These are phyloP conservation scores for Noctua janthe DNA, from an alignment of 2,888 invertebrate genomes.

Conservation along the genomic window DNA sequence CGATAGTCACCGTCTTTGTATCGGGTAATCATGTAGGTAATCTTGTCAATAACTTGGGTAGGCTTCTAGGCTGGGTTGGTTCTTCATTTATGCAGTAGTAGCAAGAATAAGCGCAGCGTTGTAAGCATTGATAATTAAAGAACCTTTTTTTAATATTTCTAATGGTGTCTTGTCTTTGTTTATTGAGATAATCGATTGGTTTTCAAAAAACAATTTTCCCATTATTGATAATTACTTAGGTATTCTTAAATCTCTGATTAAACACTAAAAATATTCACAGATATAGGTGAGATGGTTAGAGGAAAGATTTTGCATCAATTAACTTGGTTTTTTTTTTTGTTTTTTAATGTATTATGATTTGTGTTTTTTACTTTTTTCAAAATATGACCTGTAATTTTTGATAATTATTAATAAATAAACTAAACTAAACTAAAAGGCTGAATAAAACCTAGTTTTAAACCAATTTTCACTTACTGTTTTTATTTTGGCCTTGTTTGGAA, in stretches of 20 bases:
- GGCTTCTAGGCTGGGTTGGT: not conserved
- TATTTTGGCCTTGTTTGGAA: not conserved
- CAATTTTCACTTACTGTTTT: not conserved
- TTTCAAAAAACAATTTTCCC: not conserved
- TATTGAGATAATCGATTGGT: not conserved
- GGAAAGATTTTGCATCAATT: not conserved
- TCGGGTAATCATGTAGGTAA: constrained; percentile 33
- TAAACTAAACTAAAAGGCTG: too few species aligned
- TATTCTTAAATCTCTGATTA: too few species aligned
- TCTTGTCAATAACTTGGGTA: constrained; percentile 15
- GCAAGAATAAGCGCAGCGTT: not conserved
- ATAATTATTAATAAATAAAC: too few species aligned
- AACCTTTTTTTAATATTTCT: not conserved
- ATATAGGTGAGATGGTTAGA: not conserved
- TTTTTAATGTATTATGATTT: too few species aligned
- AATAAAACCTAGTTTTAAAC: not conserved
- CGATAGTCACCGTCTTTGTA: constrained; percentile 24
- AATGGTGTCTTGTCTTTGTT: not conserved
- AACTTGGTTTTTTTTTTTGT: too few species aligned
- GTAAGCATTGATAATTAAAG: not conserved
- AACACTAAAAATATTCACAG: not conserved
- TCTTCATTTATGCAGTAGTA: constrained; percentile 5
- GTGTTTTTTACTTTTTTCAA: too few species aligned
- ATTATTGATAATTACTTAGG: not conserved
- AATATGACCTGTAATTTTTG: too few species aligned